These are phyloP conservation scores for Scomber japonicus DNA, from an alignment of 2,113 vertebrate species.

Conservation along the genomic window DNA sequence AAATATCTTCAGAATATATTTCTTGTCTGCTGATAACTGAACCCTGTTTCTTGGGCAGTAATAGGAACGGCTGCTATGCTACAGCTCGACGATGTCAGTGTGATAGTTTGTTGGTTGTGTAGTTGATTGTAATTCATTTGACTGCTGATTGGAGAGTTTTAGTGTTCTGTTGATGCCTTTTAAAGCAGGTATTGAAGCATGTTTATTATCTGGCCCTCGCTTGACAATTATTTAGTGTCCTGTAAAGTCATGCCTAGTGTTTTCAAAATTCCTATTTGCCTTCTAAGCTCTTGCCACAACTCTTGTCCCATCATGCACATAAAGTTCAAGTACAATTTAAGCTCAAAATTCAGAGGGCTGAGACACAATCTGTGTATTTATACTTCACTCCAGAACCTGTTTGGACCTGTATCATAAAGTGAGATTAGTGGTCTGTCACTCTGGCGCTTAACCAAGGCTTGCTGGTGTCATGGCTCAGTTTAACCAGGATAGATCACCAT, in stretches of 20 bases:
- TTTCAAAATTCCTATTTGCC: not conserved
- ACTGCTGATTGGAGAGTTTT: not conserved
- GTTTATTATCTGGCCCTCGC: not conserved
- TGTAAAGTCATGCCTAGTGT: not conserved
- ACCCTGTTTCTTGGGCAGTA: not conserved
- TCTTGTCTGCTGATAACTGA: not conserved
- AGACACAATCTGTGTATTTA: not conserved
- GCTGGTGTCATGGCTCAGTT: not conserved
- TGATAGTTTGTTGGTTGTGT: not conserved
- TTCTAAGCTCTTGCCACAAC: not conserved
- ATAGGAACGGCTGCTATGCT: too few relatives aligned
- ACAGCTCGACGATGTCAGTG: not conserved
- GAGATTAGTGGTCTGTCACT: not conserved
- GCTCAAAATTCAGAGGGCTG: not conserved
- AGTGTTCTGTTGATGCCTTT: not conserved
- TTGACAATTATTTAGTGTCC: not conserved
- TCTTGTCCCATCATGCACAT: not conserved
- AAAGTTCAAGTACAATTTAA: not conserved
- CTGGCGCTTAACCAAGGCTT: not conserved
- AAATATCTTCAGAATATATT: not conserved
- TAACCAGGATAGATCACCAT: not conserved
- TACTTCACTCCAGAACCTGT: not conserved
- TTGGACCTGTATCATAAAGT: constrained; percentile 7
- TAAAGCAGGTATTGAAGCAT: not conserved
- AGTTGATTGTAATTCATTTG: constrained; percentile 7